These are phyloP conservation scores for Ectropis crepuscularia DNA, from an alignment of 2,888 invertebrate species.

Conservation along the genomic window DNA sequence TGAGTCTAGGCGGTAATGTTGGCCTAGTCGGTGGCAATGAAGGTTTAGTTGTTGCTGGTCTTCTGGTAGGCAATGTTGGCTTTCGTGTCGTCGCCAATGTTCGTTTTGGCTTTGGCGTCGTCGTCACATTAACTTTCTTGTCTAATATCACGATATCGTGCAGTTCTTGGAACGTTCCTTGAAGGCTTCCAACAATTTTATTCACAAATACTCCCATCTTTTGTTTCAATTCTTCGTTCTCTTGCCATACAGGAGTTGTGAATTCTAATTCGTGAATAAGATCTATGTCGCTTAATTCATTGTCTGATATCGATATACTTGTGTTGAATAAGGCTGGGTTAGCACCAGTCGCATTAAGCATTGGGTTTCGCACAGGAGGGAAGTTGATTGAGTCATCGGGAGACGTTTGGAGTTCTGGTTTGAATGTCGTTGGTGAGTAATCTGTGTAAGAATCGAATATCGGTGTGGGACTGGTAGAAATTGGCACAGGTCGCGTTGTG, in stretches of 20 bases:
- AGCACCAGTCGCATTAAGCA: slow-evolving; percentile 88
- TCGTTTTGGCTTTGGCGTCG: slow-evolving; percentile 72
- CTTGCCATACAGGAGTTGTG: slow-evolving; percentile 90
- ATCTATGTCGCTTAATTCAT: slow-evolving; percentile 69
- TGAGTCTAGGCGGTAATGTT: slow-evolving; percentile 69
- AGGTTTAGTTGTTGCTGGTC: slow-evolving; percentile 59
- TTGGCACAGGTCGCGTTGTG: slow-evolving; percentile 53
- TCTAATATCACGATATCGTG: slow-evolving; percentile 89
- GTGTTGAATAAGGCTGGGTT: slow-evolving; percentile 77
- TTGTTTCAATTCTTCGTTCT: slow-evolving; percentile 90
- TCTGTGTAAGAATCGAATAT: slow-evolving; percentile 63
- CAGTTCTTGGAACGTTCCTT: slow-evolving; percentile 92
- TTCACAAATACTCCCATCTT: slow-evolving; percentile 93
- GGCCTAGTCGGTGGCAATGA: slow-evolving; percentile 66
- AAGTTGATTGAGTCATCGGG: slow-evolving; percentile 91
- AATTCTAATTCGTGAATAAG: slow-evolving; percentile 85
- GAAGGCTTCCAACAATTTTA: slow-evolving; percentile 92
- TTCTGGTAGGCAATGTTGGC: slow-evolving; percentile 77
- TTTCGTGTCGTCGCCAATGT: slow-evolving; percentile 71
- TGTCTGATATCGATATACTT: slow-evolving; percentile 81
- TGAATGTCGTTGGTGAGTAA: slow-evolving; percentile 66
- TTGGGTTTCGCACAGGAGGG: slow-evolving; percentile 93
- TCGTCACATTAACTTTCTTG: slow-evolving; percentile 73
- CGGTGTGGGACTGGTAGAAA: slow-evolving; percentile 47
- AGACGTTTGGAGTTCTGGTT: slow-evolving; percentile 86